Base-by-base conservation (phyloP, 64 coral and sea anemone species). In the Actinia tenebrosa region DNA sequence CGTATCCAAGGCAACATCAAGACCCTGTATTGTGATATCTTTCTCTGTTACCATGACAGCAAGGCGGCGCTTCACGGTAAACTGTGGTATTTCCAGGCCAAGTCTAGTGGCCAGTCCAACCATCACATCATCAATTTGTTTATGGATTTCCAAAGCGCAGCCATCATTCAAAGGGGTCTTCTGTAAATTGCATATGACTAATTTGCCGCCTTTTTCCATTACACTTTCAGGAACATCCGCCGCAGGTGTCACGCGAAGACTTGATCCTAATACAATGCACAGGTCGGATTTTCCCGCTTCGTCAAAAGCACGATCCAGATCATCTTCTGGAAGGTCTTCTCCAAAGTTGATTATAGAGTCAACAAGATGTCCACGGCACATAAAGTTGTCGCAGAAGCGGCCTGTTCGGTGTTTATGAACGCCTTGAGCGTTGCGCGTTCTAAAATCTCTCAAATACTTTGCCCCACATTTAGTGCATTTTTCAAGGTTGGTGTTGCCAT, bases 321-420 rank as follows among this genome's bases (percentile, higher is more conserved):
- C 93, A 53, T 82, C 80, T 50, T 53, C 53, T 45, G 93, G 93
- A 59, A 95, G 93, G 16, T 60, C 64, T 63, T 95, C 93, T 2
- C 93, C 93, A 95, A 95, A 95, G 60, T 94, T 94, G 54, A 94
- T 88, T 16, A 94, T 94, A 45, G 93, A 94, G 77, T 94, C 93
- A 7, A 94, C 86, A 50, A 94, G 86, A 37, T 89, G 87, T 81
- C 96, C 96, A 75, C 96, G 87, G 27, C 82, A 80, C 77, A 88
- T 82, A 50, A 83, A 69, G 17, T 71, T 87, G 14, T 89, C 83
- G 89, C 96, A 98, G 3, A 91, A 45, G 50, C 90, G 71, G 72
- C 82, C 91, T 22, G 89, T 94, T 90, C 81, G 71, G 60, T 98
- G 89, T 56, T 90, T 84, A 56, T 90, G 90, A 53, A 98, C 89